These are phyloP conservation scores for Philotrypesis tridentata DNA, from an alignment of 1,140 invertebrate species.

Conservation along the genomic window DNA sequence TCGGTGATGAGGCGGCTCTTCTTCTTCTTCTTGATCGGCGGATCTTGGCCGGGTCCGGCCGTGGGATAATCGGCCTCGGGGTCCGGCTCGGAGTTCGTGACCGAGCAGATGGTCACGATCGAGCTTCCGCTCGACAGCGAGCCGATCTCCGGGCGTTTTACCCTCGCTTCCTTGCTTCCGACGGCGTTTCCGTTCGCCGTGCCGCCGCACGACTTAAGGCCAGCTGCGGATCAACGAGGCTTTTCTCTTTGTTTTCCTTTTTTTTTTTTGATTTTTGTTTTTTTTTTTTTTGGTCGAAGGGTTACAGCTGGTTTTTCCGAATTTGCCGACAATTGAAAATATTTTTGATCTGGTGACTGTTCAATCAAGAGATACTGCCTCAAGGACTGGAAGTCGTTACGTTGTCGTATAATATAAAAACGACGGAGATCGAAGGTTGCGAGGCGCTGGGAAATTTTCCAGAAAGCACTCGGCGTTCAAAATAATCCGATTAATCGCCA, in stretches of 20 bases:
- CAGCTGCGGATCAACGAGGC: slow-evolving; percentile 55
- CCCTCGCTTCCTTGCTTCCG: slow-evolving; percentile 27
- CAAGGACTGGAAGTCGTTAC: too few relatives aligned
- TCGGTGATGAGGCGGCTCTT: slow-evolving; percentile 69
- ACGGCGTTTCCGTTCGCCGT: neutral
- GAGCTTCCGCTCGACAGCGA: slow-evolving; percentile 69
- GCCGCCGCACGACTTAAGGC: slow-evolving; percentile 52
- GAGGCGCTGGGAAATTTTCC: too few relatives aligned
- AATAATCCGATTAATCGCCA: too few relatives aligned
- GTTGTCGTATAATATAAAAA: too few relatives aligned
- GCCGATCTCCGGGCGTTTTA: slow-evolving; percentile 54
- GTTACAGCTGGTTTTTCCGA: too few relatives aligned
- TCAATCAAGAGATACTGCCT: too few relatives aligned
- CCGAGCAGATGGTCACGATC: slow-evolving; percentile 66
- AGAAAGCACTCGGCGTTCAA: too few relatives aligned
- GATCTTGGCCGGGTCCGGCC: neutral
- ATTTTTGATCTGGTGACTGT: too few relatives aligned
- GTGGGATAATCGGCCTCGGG: slow-evolving; percentile 11
- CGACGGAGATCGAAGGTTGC: too few relatives aligned
- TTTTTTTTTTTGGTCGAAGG: too few relatives aligned
- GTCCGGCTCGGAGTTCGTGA: slow-evolving; percentile 40
- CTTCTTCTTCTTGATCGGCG: slow-evolving; percentile 52
- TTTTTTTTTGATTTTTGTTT: neutral
- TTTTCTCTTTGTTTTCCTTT: neutral
- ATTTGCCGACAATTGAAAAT: too few relatives aligned